phyloP scores from a whole-genome alignment of 2,888 invertebrate genomes.

The Chrysolina oricalcia region DNA sequence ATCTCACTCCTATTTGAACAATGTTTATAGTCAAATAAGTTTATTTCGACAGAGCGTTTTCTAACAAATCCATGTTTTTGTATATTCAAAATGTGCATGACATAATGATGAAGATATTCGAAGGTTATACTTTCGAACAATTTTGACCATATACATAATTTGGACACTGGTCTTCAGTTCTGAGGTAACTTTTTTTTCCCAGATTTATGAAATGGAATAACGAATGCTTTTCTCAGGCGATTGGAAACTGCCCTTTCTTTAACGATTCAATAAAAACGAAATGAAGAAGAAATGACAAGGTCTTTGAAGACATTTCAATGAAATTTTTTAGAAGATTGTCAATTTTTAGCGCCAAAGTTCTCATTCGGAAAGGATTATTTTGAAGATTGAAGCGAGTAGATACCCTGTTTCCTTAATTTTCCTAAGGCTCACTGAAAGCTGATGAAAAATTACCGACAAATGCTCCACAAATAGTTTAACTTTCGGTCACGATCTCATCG shows the following conservation, averaged over 20 bases:
- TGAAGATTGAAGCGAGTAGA: background rate
- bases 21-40: too few species aligned
- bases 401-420: conserved; percentile 6
- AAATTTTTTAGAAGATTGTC: conserved; percentile 14
- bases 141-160: conserved; percentile 5
- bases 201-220: too few species aligned
- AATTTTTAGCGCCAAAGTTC: too few species aligned
- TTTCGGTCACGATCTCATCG: conserved; percentile 14
- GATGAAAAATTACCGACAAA: conserved; percentile 20
- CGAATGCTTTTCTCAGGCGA: too few species aligned
- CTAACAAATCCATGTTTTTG: conserved; percentile 23
- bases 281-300: too few species aligned
- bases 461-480: conserved; percentile 25
- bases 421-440: conserved; percentile 10
- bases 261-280: too few species aligned
- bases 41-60: too few species aligned
- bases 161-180: background rate
- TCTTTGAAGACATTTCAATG: conserved; percentile 10
- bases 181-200: background rate
- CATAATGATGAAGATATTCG: too few species aligned
- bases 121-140: too few species aligned
- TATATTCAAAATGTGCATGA: conserved; percentile 1
- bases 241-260: too few species aligned
- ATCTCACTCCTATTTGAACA: too few species aligned
- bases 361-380: conserved; percentile 1